Evolutionary conservation across 2,113 vertebrate species (phyloP), one percentile per base, ranked within the genome.

Genomic region (Tupaia chinensis): DNA sequence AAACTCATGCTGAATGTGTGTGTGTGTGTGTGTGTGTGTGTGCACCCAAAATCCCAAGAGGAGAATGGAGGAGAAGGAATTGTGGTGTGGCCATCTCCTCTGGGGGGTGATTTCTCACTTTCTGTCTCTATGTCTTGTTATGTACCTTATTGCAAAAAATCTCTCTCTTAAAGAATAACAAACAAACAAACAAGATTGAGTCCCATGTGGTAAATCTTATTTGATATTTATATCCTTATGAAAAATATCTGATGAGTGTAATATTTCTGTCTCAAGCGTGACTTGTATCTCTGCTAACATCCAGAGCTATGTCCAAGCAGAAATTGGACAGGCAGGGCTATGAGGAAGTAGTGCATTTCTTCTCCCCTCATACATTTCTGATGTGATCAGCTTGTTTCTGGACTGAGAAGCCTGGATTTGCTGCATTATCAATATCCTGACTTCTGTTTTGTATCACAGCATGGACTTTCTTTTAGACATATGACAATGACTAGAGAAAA

Each of bases 321-420:
- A 94, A 97, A 96, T 98, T 98, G 97, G 84, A 91, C 32, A 95
- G 96, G 74, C 13, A 86, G 53, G 61, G 80, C 83, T 44, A 77
- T 96, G 98, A 97, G 79, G 84, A 89, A 34, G 17, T 80, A 86
- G 56, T 76, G 56, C 1, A 0, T 96, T 97, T 96, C 80, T 72
- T 83, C 98, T 98, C 97, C 14, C 97, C 85, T 98, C 56, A 94
- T 97, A 97, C 94, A 97, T 97, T 97, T 96, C 68, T 79, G 74
- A 84, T 78, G 17, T 29, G 90, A 91, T 95, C 0, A 3, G 29
- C 73, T 91, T 90, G 54, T 98, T 97, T 97, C 84, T 54, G 93
- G 32, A 96, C 58, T 68, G 90, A 94, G 13, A 74, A 97, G 23
- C 22, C 89, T 70, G 56, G n/a, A 19, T 70, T 97, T 95, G 14